Conservation (phyloP, 2,113 vertebrate species). For the Eclectus roratus region DNA sequence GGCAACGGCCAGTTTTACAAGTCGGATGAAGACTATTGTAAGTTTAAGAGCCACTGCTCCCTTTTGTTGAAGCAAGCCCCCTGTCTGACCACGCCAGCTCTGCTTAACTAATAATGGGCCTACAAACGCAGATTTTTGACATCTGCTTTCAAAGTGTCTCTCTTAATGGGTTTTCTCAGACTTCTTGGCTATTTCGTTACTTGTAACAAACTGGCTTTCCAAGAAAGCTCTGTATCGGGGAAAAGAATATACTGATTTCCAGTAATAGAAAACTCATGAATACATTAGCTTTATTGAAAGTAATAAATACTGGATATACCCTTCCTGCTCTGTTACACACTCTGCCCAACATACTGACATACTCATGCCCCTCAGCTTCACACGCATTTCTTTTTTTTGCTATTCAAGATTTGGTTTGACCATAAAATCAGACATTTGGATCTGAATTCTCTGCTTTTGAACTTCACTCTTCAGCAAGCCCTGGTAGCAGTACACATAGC, state of each 20-base stretch:
- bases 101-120: not conserved
- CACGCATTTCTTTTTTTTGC: not conserved
- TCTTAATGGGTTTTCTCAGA: not conserved
- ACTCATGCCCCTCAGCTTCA: not conserved
- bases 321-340: not conserved
- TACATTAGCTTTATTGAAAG: not conserved
- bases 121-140: not conserved
- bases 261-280: not conserved
- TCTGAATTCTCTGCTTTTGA: not conserved
- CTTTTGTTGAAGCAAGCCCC: not conserved
- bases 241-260: not conserved
- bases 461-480: not conserved
- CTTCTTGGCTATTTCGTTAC: not conserved
- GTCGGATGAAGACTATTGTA: accelerated
- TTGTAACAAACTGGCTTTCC: not conserved
- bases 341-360: not conserved
- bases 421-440: not conserved
- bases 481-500: accelerated
- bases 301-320: not conserved
- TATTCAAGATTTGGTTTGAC: not conserved
- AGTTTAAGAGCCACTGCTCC: not conserved
- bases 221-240: not conserved
- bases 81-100: not conserved
- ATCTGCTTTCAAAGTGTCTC: not conserved
- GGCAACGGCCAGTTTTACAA: accelerated